phyloP scores from a whole-genome alignment of 2,797 vertebrate genomes.

The Enteromius anoplus region DNA sequence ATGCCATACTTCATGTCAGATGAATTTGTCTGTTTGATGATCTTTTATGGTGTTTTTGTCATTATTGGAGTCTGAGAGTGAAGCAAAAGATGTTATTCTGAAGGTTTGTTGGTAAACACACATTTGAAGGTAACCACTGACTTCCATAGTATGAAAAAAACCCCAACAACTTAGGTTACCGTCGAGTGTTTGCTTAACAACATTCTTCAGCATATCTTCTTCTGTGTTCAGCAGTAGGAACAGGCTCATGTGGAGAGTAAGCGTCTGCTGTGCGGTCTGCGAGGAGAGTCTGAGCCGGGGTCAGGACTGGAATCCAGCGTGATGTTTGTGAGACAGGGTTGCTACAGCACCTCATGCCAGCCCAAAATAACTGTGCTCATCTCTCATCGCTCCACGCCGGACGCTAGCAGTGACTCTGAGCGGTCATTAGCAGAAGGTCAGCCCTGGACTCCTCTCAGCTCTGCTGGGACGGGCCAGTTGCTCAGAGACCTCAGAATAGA shows the following conservation, averaged over 20 bases:
- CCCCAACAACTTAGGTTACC: not conserved
- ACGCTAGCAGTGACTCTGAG: not conserved
- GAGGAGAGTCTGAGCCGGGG: not conserved
- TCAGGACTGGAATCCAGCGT: not conserved
- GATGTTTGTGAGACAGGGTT: conserved; percentile 19
- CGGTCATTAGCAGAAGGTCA: conserved; percentile 7
- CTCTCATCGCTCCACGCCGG: not conserved
- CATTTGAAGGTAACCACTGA: not conserved
- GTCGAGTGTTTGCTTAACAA: not conserved
- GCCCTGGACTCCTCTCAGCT: not conserved
- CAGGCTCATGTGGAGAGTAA: not conserved
- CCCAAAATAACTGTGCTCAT: conserved; percentile 10
- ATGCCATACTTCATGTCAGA: not conserved
- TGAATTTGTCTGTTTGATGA: not conserved
- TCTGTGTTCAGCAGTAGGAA: not conserved
- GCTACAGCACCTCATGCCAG: conserved; percentile 18
- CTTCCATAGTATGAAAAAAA: not conserved
- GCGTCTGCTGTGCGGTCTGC: not conserved
- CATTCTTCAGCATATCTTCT: not conserved
- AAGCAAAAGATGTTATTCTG: not conserved
- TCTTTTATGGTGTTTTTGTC: not conserved
- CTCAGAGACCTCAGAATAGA: conserved; percentile 9
- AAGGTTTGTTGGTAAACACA: not conserved
- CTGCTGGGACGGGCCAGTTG: conserved; percentile 32
- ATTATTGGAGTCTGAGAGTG: not conserved